Evolutionary conservation across 2,797 vertebrate species (phyloP).

Genomic region (Microhierax caerulescens): DNA sequence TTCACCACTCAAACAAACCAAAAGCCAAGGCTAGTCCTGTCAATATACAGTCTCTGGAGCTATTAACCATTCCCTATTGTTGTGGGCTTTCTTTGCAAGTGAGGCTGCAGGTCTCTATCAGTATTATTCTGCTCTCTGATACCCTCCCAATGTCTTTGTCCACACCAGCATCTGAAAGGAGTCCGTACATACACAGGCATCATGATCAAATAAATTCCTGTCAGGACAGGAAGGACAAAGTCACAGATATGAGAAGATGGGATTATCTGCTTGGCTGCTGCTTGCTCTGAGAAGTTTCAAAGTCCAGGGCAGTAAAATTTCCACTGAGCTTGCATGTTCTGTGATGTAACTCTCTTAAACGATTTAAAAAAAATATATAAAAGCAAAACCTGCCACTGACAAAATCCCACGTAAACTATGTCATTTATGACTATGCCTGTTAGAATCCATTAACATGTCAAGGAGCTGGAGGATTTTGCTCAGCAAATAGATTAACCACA

Average conservation of each 20-base stretch:
- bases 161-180: neutral
- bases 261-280: conserved; percentile 59
- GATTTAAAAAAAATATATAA: neutral
- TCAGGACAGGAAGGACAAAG: conserved; percentile 14
- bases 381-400: neutral
- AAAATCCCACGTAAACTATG: neutral
- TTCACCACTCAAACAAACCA: neutral
- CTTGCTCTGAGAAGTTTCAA: conserved; percentile 16
- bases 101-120: neutral
- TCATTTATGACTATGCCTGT: neutral
- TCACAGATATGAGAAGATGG: neutral
- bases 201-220: neutral
- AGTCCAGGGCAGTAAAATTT: conserved; percentile 49
- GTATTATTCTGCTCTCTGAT: neutral
- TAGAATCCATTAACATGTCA: neutral
- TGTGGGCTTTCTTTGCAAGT: neutral
- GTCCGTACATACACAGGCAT: neutral
- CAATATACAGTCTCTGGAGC: neutral
- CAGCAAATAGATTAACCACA: neutral
- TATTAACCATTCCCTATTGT: neutral
- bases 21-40: neutral
- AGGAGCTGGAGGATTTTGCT: neutral
- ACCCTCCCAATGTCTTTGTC: neutral
- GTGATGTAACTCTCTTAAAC: neutral
- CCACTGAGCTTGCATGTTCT: conserved; percentile 46